phyloP scores from a whole-genome alignment of 2,797 vertebrate genomes.

The Silurus aristotelis region DNA sequence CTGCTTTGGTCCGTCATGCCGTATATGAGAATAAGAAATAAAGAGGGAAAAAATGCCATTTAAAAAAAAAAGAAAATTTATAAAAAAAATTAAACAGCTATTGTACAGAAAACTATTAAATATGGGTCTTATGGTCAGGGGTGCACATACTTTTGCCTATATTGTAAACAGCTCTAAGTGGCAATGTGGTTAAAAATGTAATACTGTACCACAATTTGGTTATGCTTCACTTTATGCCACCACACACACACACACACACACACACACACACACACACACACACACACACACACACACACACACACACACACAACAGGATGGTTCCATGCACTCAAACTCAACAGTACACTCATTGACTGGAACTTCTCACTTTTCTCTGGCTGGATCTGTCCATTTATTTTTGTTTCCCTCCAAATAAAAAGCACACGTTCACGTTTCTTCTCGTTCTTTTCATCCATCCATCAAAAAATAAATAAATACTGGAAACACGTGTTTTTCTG shows the following conservation, averaged over 20 bases:
- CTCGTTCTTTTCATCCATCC: constrained; percentile 8
- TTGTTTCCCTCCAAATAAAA: background rate
- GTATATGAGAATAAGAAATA: too few relatives aligned
- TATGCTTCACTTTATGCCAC: background rate
- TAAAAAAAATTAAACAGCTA: too few relatives aligned
- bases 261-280: too few relatives aligned
- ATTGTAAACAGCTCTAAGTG: background rate
- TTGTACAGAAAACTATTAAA: too few relatives aligned
- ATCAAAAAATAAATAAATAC: constrained; percentile 48
- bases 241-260: background rate
- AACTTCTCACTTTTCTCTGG: background rate
- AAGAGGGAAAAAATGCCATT: too few relatives aligned
- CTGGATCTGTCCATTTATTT: background rate
- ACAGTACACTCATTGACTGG: background rate
- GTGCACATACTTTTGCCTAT: background rate
- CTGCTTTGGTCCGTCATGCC: too few relatives aligned
- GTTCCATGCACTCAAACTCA: background rate
- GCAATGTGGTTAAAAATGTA: background rate
- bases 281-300: constrained; percentile 1
- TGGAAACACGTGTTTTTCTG: constrained; percentile 55
- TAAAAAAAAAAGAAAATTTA: too few relatives aligned
- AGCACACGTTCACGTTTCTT: background rate
- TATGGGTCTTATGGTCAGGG: too few relatives aligned
- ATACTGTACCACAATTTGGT: background rate
- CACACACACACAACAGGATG: background rate